phyloP scores from a whole-genome alignment of 2,888 invertebrate genomes.

The Dinocampus coccinellae region DNA sequence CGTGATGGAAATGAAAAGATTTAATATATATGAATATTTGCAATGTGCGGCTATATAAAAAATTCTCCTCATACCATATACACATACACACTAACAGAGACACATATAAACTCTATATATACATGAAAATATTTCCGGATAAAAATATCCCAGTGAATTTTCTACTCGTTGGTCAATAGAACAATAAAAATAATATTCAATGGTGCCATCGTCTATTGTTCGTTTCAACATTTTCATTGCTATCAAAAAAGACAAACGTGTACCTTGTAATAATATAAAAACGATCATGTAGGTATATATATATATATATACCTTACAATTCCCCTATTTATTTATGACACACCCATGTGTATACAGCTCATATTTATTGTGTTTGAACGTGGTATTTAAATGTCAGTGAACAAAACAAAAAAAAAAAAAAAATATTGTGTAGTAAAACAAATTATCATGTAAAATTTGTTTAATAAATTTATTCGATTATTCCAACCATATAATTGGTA shows the following conservation, averaged over 20 bases:
- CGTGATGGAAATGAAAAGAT: slow-evolving; percentile 14
- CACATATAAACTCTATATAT: not conserved
- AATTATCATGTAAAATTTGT: not conserved
- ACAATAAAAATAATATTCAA: slow-evolving; percentile 34
- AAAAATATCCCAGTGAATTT: slow-evolving; percentile 21
- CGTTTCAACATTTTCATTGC: not conserved
- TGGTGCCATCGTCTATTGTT: slow-evolving; percentile 26
- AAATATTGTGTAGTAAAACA: not conserved
- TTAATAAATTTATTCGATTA: too few species aligned
- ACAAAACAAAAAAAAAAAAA: not conserved
- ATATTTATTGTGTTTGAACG: not conserved
- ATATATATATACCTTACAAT: not conserved
- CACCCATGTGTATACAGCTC: too few species aligned
- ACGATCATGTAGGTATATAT: not conserved
- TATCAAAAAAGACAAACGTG: not conserved
- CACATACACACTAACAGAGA: not conserved
- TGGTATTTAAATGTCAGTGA: not conserved
- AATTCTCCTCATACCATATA: not conserved
- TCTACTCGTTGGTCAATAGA: slow-evolving; percentile 21
- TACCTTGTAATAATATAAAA: not conserved
- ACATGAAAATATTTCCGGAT: not conserved
- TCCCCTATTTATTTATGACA: not conserved
- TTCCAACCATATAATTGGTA: too few species aligned
- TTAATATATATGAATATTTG: slow-evolving; percentile 5
- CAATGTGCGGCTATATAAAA: not conserved